A percentile compares a stretch with the other conserved stretches of the same genome.
Evolutionary conservation across 2,113 vertebrate species (phyloP).

Genomic region (Willisornis vidua): DNA sequence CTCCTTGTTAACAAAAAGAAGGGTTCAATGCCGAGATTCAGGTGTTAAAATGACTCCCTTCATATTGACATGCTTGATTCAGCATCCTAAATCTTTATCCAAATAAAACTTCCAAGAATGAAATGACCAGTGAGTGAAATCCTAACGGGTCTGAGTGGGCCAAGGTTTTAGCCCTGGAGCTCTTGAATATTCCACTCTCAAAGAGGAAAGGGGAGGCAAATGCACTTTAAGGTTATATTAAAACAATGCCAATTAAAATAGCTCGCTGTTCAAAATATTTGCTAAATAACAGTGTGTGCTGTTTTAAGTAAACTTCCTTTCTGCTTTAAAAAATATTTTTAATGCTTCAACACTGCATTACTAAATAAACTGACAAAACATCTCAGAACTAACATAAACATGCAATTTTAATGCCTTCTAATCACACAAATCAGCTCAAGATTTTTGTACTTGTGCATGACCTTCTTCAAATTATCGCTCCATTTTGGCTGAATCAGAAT

Average conservation of each 20-base stretch:
- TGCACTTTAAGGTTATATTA: neutral
- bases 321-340: conserved; percentile 19
- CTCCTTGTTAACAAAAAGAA: neutral
- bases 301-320: conserved; percentile 41
- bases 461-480: conserved; percentile 97
- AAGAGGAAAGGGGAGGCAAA: neutral
- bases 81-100: neutral
- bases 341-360: conserved; percentile 65
- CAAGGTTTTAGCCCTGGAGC: neutral
- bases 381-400: conserved; percentile 72
- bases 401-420: conserved; percentile 85
- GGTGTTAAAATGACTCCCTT: neutral
- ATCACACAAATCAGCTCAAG: conserved; percentile 92
- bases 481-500: conserved; percentile 93
- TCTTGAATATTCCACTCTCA: neutral
- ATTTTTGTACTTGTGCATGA: conserved; percentile 90
- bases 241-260: neutral
- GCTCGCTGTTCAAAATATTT: conserved; percentile 40
- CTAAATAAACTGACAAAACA: conserved; percentile 77
- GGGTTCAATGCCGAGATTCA: neutral
- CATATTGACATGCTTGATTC: neutral
- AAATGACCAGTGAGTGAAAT: neutral
- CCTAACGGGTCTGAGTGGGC: neutral
- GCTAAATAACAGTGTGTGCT: neutral
- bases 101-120: neutral